Evolutionary conservation across 2,797 vertebrate genomes (phyloP).

Genomic region (Manis pentadactyla): DNA sequence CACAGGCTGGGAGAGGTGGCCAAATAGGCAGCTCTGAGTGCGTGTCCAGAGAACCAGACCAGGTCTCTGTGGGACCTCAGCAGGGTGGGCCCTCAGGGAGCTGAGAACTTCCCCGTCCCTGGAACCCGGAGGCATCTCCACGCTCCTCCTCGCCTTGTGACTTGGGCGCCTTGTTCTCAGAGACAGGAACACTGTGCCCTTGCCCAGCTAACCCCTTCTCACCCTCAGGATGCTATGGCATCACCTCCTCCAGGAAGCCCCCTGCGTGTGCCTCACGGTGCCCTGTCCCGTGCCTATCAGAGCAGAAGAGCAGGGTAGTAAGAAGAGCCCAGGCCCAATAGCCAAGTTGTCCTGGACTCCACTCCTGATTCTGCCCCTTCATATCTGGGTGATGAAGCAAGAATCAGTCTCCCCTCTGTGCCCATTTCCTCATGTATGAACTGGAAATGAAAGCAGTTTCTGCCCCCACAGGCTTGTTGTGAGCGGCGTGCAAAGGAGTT

Average conservation of each 20-base stretch:
- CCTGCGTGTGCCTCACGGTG: not conserved
- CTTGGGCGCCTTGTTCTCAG: rapidly evolving
- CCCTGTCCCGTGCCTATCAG: not conserved
- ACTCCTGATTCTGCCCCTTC: not conserved
- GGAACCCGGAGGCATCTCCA: rapidly evolving
- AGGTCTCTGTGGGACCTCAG: not conserved
- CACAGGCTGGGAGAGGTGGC: not conserved
- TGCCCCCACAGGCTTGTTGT: not conserved
- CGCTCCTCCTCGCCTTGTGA: not conserved
- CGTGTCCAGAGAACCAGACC: not conserved
- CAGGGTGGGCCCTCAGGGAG: rapidly evolving
- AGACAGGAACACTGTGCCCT: not conserved
- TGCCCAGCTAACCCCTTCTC: not conserved
- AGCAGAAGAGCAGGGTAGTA: not conserved
- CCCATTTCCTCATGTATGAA: not conserved
- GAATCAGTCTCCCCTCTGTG: not conserved
- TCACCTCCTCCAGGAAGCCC: not conserved
- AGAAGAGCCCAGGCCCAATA: not conserved
- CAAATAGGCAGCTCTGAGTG: not conserved
- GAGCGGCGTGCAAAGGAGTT: not conserved
- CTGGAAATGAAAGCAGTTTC: not conserved
- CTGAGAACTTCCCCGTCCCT: not conserved
- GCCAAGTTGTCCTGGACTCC: not conserved
- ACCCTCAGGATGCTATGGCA: not conserved
- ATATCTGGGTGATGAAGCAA: rapidly evolving